Percentiles rank a stretch among this genome's conserved stretches.
These are phyloP conservation scores for Alectoris magna DNA, from an alignment of 2,797 vertebrate genomes.

Conservation along the genomic window DNA sequence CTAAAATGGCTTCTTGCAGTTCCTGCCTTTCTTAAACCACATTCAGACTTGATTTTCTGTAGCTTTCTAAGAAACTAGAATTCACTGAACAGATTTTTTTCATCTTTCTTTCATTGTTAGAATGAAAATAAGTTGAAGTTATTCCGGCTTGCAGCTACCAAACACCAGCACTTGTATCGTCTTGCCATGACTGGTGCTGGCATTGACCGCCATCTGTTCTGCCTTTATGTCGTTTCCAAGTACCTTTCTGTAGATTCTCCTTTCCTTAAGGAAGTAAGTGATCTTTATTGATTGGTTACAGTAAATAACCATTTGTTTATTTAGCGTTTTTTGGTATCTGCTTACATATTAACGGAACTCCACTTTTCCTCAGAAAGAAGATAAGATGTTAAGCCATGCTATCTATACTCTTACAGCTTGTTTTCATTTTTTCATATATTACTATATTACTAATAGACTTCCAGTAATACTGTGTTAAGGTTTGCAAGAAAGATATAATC, in stretches of 20 bases:
- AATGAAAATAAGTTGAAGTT: slow-evolving; percentile 83
- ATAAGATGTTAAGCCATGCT: no score
- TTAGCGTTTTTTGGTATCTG: neutral
- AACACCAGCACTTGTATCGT: slow-evolving; percentile 92
- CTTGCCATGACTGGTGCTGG: slow-evolving; percentile 93
- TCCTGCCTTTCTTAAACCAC: neutral
- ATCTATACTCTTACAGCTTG: neutral
- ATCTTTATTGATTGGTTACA: neutral
- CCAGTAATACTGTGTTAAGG: neutral
- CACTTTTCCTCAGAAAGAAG: neutral
- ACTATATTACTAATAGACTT: neutral
- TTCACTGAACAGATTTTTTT: neutral
- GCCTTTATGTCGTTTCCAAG: slow-evolving; percentile 96
- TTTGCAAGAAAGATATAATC: neutral
- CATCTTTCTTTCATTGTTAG: slow-evolving; percentile 67
- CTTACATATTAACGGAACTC: neutral
- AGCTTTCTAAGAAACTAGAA: neutral
- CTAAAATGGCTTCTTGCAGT: neutral
- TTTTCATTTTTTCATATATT: neutral
- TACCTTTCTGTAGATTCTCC: slow-evolving; percentile 94
- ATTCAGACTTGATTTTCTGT: neutral
- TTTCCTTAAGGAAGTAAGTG: slow-evolving; percentile 93
- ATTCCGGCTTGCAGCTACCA: slow-evolving; percentile 86
- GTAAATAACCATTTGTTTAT: neutral
- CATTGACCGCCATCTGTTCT: slow-evolving; percentile 98